phyloP scores from a whole-genome alignment of 1,140 invertebrate genomes.

The Zaprionus davidi region DNA sequence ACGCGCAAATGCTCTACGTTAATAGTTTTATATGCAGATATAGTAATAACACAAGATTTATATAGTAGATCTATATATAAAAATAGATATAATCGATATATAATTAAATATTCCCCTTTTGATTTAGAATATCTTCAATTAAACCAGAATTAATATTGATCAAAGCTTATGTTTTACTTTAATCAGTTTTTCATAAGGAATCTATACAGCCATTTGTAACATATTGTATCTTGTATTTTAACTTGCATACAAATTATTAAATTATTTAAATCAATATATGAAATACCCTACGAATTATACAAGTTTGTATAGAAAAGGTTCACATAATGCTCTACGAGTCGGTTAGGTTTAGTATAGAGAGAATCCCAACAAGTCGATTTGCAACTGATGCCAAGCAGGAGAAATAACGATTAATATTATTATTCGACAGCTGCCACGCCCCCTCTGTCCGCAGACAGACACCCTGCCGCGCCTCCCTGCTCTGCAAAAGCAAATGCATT shows the following conservation, averaged over 20 bases:
- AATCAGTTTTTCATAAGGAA: too few relatives aligned
- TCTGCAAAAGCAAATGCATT: background rate
- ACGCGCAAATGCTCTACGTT: background rate
- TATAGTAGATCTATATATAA: background rate
- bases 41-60: background rate
- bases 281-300: too few relatives aligned
- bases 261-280: too few relatives aligned
- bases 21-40: background rate
- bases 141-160: too few relatives aligned
- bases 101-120: too few relatives aligned
- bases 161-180: too few relatives aligned
- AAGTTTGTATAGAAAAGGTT: background rate
- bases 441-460: background rate
- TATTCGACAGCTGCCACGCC: slow-evolving; percentile 6
- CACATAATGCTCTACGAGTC: too few relatives aligned
- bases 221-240: too few relatives aligned
- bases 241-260: background rate
- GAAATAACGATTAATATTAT: slow-evolving; percentile 6
- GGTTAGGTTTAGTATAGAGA: background rate
- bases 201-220: too few relatives aligned
- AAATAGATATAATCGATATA: too few relatives aligned
- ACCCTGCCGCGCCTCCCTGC: too few relatives aligned
- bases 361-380: background rate
- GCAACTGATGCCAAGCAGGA: background rate
- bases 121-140: too few relatives aligned